Conservation (phyloP, 2,113 vertebrate species). For the Lota lota region DNA sequence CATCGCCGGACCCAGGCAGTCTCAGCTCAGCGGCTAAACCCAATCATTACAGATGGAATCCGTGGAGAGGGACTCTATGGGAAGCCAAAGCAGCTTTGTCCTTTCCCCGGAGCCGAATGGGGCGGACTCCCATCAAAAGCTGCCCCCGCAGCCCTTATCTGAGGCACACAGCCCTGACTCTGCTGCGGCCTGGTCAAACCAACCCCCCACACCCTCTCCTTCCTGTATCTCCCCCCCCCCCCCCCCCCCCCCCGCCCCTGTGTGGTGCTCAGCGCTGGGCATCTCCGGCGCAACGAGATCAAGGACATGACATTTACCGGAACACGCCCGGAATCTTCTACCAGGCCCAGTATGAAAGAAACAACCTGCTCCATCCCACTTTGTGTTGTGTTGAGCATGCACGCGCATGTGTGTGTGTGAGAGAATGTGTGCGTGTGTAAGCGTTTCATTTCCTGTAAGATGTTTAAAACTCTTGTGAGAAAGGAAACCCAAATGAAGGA, state of each 20-base stretch:
- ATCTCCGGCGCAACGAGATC: slow-evolving; percentile 50
- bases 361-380: slow-evolving; percentile 40
- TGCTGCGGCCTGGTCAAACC: slow-evolving; percentile 40
- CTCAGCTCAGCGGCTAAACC: slow-evolving; percentile 61
- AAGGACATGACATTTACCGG: slow-evolving; percentile 68
- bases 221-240: background rate
- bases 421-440: slow-evolving; percentile 4
- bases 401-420: slow-evolving; percentile 19
- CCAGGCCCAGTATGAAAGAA: slow-evolving; percentile 43
- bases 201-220: slow-evolving; percentile 26
- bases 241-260: slow-evolving; percentile 9
- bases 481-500: slow-evolving; percentile 35
- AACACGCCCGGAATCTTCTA: slow-evolving; percentile 46
- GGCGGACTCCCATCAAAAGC: slow-evolving; percentile 62
- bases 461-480: slow-evolving; percentile 5
- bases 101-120: slow-evolving; percentile 44
- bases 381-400: slow-evolving; percentile 7
- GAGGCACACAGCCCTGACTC: slow-evolving; percentile 50
- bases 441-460: slow-evolving; percentile 23
- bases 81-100: slow-evolving; percentile 36
- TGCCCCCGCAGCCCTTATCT: slow-evolving; percentile 57
- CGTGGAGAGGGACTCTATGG: slow-evolving; percentile 25
- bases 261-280: slow-evolving; percentile 24
- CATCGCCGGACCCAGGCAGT: slow-evolving; percentile 59
- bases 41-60: slow-evolving; percentile 62